A percentile compares a stretch with the other conserved stretches of the same genome.
Evolutionary conservation across 2,888 invertebrate species (phyloP).

Genomic region (Myathropa florea): DNA sequence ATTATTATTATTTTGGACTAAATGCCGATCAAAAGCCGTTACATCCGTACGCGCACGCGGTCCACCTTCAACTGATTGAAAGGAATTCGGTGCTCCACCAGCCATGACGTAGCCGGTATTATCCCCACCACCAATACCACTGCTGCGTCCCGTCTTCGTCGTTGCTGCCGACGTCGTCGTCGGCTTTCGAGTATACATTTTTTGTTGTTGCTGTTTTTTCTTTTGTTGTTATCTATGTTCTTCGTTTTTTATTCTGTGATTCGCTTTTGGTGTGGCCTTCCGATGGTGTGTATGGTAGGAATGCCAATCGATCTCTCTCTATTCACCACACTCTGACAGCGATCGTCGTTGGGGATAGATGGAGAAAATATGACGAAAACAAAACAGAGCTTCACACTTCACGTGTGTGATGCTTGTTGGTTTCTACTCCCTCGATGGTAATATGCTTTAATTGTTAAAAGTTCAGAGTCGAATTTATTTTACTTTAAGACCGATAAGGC

Average conservation of each 20-base stretch:
- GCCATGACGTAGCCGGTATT: constrained; percentile 74
- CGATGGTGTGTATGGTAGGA: constrained; percentile 43
- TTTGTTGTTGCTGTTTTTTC: constrained; percentile 23
- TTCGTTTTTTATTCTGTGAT: constrained; percentile 21
- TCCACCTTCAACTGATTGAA: constrained; percentile 79
- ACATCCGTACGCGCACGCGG: constrained; percentile 78
- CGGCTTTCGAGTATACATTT: constrained; percentile 66
- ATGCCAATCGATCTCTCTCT: constrained; percentile 34
- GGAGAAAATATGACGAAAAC: not conserved
- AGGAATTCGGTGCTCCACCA: constrained; percentile 74
- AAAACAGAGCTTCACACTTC: constrained; percentile 8
- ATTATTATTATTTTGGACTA: constrained; percentile 74
- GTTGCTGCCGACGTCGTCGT: constrained; percentile 47
- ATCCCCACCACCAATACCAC: constrained; percentile 72
- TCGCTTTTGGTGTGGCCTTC: constrained; percentile 48
- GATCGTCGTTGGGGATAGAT: constrained; percentile 22
- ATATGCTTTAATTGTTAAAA: not conserved
- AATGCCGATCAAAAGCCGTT: constrained; percentile 71
- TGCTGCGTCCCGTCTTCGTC: constrained; percentile 43
- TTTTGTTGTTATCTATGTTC: constrained; percentile 45
- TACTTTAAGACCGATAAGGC: constrained; percentile 29
- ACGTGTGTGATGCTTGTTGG: not conserved
- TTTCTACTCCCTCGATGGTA: not conserved
- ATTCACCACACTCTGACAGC: constrained; percentile 41
- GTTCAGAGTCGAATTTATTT: not conserved